Base-by-base conservation (phyloP, 2,113 vertebrate genomes). In the Nerophis ophidion region DNA sequence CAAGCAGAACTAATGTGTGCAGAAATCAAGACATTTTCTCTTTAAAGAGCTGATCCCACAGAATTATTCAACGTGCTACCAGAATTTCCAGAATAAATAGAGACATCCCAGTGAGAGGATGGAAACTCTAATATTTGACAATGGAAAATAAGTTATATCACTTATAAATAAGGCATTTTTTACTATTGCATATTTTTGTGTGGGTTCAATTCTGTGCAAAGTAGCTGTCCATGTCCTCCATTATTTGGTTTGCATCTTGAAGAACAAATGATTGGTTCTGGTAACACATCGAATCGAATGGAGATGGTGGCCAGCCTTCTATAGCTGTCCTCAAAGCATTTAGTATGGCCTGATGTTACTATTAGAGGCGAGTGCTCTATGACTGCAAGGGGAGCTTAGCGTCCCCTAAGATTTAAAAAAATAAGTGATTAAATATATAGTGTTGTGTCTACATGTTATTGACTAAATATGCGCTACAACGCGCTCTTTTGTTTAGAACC, bases 271-370 rank as follows among this genome's bases (percentile, higher is more conserved):
- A 26, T 58, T 12, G 17, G 15, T 49, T 49, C 48, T 49, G 14
- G 54, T 71, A 50, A 68, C 34, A 57, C 8, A 46, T 6, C 0
- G 45, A 65, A 45, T 65, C 42, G 10, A 59, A 42, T 17, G 11
- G 42, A 38, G 51, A 61, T 40, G 19, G 17, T 44, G 12, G 4
- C 40, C 11, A 47, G 12, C 17, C 61, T 35, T 34, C 57, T 48
- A 56, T 34, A 35, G 7, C 46, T 19, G 60, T n/a, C 33, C 33
- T 52, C 19, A 26, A 0, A 19, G 17, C 47, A 65, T 57, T 35
- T 26, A 48, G n/a, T 51, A 13, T 51, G 34, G 9, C 62, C 34
- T 50, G 47, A 58, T 26, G 16, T 34, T 26, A 26, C 3, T 26
- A 26, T 26, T 4, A 26, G 26, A 26, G 26, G 26, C 26, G 26